A percentile compares a stretch with the other conserved stretches of the same genome.
These are phyloP conservation scores for Drosophila gaucha DNA, from an alignment of 2,888 invertebrate species.

Conservation along the genomic window DNA sequence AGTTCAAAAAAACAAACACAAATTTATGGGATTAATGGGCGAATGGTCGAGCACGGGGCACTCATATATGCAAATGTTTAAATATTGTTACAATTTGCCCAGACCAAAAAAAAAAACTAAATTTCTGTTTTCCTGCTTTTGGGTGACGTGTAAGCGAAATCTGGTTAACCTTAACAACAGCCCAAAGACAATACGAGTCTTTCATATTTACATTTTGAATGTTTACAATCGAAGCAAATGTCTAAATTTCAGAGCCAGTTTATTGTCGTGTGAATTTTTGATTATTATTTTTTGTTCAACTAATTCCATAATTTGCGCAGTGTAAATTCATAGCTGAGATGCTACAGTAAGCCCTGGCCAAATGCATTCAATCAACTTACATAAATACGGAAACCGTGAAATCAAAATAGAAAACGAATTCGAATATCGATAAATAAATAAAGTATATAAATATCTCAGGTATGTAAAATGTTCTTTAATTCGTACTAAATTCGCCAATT, in stretches of 20 bases:
- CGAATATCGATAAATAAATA: too few species aligned
- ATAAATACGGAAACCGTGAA: conserved; percentile 27
- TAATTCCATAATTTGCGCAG: conserved; percentile 41
- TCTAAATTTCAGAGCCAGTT: conserved; percentile 47
- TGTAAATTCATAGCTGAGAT: conserved; percentile 11
- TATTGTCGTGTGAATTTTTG: conserved; percentile 51
- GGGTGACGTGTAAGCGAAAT: conserved; percentile 49
- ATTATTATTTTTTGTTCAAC: conserved; percentile 30
- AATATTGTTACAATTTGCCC: conserved; percentile 59
- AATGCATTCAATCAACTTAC: conserved; percentile 43
- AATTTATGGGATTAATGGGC: conserved; percentile 71
- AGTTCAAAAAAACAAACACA: conserved; percentile 39
- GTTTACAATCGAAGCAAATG: conserved; percentile 46
- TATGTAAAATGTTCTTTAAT: not conserved
- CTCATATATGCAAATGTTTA: conserved; percentile 40
- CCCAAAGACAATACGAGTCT: conserved; percentile 25
- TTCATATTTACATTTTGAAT: conserved; percentile 60
- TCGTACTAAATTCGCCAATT: not conserved
- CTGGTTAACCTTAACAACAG: conserved; percentile 68
- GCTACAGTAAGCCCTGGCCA: conserved; percentile 1
- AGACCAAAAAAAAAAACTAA: conserved; percentile 18
- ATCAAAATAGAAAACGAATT: conserved; percentile 16
- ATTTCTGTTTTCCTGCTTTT: conserved; percentile 47
- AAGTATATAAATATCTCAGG: not conserved
- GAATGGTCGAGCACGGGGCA: conserved; percentile 37